phyloP scores from a whole-genome alignment of 2,888 invertebrate genomes.

The Xanthia icteritia region DNA sequence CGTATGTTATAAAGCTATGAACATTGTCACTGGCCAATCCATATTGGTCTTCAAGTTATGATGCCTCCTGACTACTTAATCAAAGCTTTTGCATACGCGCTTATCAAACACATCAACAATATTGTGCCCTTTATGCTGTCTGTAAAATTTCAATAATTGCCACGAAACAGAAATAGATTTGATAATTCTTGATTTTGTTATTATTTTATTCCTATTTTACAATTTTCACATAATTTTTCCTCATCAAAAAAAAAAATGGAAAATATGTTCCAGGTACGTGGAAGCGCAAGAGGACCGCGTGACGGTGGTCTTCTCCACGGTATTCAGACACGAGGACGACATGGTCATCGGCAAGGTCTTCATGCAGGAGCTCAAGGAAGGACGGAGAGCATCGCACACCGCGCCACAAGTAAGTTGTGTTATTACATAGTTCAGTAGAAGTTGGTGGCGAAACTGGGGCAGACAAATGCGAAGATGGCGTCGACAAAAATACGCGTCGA shows the following conservation, averaged over 20 bases:
- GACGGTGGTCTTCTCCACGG: constrained; percentile 99
- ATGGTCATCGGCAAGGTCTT: constrained; percentile 99
- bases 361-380: constrained; percentile 99
- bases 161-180: neutral
- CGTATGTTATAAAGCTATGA: constrained; percentile 11
- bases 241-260: no score
- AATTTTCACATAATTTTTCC: neutral
- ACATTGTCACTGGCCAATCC: constrained; percentile 13
- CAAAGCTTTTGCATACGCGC: neutral
- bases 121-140: neutral
- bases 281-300: constrained; percentile 99
- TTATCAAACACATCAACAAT: neutral
- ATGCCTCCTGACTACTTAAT: constrained; percentile 21
- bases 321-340: constrained; percentile 99
- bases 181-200: neutral
- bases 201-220: neutral
- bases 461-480: neutral
- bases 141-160: neutral
- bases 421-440: neutral
- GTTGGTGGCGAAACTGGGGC: neutral
- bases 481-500: neutral
- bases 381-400: constrained; percentile 98
- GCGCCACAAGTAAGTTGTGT: constrained; percentile 92
- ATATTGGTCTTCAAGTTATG: constrained; percentile 36
- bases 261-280: constrained; percentile 94